Conservation (phyloP, 1,140 invertebrate species). For the Brachionus calyciflorus region DNA sequence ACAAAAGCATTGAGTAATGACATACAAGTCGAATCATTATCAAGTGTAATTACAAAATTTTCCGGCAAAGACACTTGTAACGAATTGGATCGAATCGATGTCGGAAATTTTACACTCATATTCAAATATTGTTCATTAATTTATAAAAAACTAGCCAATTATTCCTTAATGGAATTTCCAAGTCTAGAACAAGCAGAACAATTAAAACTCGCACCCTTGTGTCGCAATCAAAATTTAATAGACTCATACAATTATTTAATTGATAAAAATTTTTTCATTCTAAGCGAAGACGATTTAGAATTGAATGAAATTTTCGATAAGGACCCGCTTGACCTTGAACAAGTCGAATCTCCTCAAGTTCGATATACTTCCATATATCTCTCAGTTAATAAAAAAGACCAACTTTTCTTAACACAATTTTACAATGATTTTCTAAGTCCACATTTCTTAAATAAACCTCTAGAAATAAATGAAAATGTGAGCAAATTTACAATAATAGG, state of each 20-base stretch:
- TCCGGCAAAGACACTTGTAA: slow-evolving; percentile 37
- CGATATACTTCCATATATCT: slow-evolving; percentile 37
- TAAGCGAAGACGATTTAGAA: not conserved
- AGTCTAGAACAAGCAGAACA: not conserved
- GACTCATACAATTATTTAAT: slow-evolving; percentile 38
- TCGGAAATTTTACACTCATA: slow-evolving; percentile 35
- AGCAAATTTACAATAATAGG: slow-evolving; percentile 8
- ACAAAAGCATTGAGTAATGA: not conserved
- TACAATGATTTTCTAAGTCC: slow-evolving; percentile 7
- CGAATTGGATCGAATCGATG: slow-evolving; percentile 2
- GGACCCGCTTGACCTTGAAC: not conserved
- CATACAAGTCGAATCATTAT: slow-evolving; percentile 32
- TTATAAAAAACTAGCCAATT: not conserved
- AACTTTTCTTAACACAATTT: not conserved
- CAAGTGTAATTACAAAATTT: slow-evolving; percentile 36
- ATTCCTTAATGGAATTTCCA: not conserved
- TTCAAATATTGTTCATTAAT: slow-evolving; percentile 15
- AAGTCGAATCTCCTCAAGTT: not conserved
- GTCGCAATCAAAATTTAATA: slow-evolving; percentile 10
- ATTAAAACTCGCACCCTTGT: not conserved
- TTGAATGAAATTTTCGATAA: slow-evolving; percentile 10
- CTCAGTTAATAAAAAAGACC: slow-evolving; percentile 18
- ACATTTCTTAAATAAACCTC: slow-evolving; percentile 8
- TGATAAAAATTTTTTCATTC: slow-evolving; percentile 11
- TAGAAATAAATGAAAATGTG: slow-evolving; percentile 15